These are phyloP conservation scores for Athene cunicularia DNA, from an alignment of 2,113 vertebrate species.

Conservation along the genomic window DNA sequence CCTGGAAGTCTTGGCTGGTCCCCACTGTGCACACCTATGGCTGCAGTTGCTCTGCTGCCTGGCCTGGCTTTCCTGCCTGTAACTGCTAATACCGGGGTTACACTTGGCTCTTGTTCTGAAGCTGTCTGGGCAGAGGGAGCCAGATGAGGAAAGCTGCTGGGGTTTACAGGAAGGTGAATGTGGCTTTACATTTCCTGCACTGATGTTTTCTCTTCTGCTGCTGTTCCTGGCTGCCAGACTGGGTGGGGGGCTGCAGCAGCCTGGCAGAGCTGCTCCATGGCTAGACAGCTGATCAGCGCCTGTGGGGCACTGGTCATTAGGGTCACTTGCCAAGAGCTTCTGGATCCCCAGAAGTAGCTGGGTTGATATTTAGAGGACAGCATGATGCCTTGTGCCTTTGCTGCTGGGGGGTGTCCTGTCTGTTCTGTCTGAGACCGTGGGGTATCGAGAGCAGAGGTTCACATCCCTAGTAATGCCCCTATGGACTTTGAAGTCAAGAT, in stretches of 20 bases:
- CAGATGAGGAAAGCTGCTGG: not conserved
- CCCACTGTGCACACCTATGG: not conserved
- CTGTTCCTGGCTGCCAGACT: not conserved
- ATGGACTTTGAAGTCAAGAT: accelerated
- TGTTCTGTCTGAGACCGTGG: accelerated
- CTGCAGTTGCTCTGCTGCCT: not conserved
- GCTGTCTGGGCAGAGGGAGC: not conserved
- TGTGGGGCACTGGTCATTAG: not conserved
- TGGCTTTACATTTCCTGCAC: not conserved
- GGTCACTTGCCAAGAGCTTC: not conserved
- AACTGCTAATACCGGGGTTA: not conserved
- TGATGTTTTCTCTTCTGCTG: not conserved
- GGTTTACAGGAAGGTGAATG: not conserved
- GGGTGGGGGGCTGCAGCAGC: not conserved
- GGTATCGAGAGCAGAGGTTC: not conserved
- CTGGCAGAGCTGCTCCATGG: not conserved
- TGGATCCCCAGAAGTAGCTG: not conserved
- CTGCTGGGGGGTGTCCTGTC: not conserved
- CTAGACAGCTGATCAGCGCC: not conserved
- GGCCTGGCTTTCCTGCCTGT: accelerated
- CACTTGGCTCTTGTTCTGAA: not conserved
- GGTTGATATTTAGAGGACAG: accelerated
- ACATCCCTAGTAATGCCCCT: not conserved
- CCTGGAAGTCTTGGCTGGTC: not conserved
- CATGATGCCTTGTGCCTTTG: not conserved